These are phyloP conservation scores for Batillaria attramentaria DNA, from an alignment of 1,140 invertebrate species.

Conservation along the genomic window DNA sequence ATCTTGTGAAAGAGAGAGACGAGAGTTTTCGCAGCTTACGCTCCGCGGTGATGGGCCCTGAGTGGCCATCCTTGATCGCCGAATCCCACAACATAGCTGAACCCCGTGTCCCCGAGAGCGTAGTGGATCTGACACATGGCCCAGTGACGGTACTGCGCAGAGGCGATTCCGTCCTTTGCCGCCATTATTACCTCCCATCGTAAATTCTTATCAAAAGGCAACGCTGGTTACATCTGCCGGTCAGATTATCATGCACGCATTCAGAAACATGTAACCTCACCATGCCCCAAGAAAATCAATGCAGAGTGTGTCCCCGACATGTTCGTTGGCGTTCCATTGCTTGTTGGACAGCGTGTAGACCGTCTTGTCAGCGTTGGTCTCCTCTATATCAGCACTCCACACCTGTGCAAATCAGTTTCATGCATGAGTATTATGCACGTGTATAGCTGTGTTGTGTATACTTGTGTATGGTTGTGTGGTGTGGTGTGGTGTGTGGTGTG, in stretches of 20 bases:
- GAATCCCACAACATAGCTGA: conserved; percentile 79
- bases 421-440: too few relatives aligned
- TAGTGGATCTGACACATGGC: conserved; percentile 79
- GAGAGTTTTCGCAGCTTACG: too few relatives aligned
- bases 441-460: too few relatives aligned
- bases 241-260: too few relatives aligned
- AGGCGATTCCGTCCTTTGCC: conserved; percentile 53
- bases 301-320: conserved; percentile 32
- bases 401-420: conserved; percentile 22
- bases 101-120: conserved; percentile 76
- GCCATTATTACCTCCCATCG: conserved; percentile 62
- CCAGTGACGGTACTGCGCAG: conserved; percentile 72
- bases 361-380: conserved; percentile 21
- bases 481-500: too few relatives aligned
- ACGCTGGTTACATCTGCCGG: too few relatives aligned
- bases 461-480: too few relatives aligned
- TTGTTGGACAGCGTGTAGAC: conserved; percentile 30
- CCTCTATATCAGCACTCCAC: conserved; percentile 27
- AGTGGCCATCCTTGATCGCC: conserved; percentile 76
- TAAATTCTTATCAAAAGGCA: too few relatives aligned
- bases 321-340: conserved; percentile 30
- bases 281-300: conserved; percentile 35
- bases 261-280: too few relatives aligned
- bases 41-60: conserved; percentile 63
- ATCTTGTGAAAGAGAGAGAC: too few relatives aligned